Percentiles rank a stretch among this genome's conserved stretches.
phyloP scores from a whole-genome alignment of 2,113 vertebrate genomes.

The Macrotis lagotis region DNA sequence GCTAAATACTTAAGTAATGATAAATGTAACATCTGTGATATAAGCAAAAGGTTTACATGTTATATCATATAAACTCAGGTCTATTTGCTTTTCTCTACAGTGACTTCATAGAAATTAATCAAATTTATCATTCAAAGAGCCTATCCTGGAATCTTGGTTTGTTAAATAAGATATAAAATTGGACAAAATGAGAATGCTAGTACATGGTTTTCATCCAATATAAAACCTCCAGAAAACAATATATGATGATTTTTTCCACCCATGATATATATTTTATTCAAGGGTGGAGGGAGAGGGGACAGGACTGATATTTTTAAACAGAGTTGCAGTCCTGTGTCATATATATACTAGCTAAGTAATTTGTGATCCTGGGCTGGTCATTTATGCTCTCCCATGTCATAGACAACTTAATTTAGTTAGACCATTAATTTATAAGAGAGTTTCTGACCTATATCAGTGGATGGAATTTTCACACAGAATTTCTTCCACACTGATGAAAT shows the following conservation, averaged over 20 bases:
- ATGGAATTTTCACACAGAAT: neutral
- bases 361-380: neutral
- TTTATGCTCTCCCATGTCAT: neutral
- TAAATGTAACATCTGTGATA: conserved; percentile 32
- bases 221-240: conserved; percentile 40
- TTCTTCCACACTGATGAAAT: neutral
- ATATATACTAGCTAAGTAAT: neutral
- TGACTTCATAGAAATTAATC: conserved; percentile 36
- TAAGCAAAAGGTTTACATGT: conserved; percentile 8
- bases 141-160: conserved; percentile 50
- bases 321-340: neutral
- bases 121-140: conserved; percentile 51
- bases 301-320: neutral
- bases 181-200: neutral
- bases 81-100: conserved; percentile 18
- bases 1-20: conserved; percentile 1
- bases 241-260: conserved; percentile 14
- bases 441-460: neutral
- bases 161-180: conserved; percentile 49
- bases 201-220: conserved; percentile 47
- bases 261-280: conserved; percentile 12
- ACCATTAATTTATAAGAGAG: neutral
- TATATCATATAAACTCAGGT: neutral
- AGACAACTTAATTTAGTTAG: neutral
- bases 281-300: too few relatives aligned